phyloP scores from a whole-genome alignment of 1,140 invertebrate genomes.

The Cyclina sinensis region DNA sequence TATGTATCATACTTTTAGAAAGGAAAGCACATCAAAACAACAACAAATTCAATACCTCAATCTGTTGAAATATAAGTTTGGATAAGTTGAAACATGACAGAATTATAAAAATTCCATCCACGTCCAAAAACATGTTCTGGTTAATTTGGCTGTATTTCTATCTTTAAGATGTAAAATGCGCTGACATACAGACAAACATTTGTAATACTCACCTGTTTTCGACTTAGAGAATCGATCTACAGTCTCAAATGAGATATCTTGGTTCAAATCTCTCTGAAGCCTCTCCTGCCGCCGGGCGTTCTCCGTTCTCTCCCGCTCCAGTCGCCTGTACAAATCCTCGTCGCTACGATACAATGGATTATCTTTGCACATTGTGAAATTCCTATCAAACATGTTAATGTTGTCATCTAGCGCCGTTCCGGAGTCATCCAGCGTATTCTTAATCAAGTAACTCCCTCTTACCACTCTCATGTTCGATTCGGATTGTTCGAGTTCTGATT shows the following conservation, averaged over 20 bases:
- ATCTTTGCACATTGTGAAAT: slow-evolving; percentile 59
- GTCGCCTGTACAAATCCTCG: slow-evolving; percentile 45
- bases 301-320: slow-evolving; percentile 17
- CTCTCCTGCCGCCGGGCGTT: slow-evolving; percentile 24
- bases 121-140: too few relatives aligned
- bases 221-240: slow-evolving; percentile 51
- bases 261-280: slow-evolving; percentile 25
- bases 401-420: slow-evolving; percentile 61
- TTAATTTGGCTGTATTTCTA: too few relatives aligned
- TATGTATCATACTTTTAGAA: too few relatives aligned
- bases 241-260: slow-evolving; percentile 62
- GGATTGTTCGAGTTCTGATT: slow-evolving; percentile 4
- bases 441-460: slow-evolving; percentile 65
- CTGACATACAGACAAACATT: too few relatives aligned
- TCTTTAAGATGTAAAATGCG: not conserved
- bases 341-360: slow-evolving; percentile 70
- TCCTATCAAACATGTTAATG: slow-evolving; percentile 68
- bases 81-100: too few relatives aligned
- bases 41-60: too few relatives aligned
- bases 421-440: slow-evolving; percentile 55
- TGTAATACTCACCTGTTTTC: slow-evolving; percentile 38
- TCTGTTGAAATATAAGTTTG: too few relatives aligned
- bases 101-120: too few relatives aligned
- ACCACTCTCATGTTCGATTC: slow-evolving; percentile 61
- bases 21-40: too few relatives aligned